These are phyloP conservation scores for Tethya wilhelma DNA, from an alignment of 37 sponge, comb jelly and placozoan genomes.

Conservation along the genomic window DNA sequence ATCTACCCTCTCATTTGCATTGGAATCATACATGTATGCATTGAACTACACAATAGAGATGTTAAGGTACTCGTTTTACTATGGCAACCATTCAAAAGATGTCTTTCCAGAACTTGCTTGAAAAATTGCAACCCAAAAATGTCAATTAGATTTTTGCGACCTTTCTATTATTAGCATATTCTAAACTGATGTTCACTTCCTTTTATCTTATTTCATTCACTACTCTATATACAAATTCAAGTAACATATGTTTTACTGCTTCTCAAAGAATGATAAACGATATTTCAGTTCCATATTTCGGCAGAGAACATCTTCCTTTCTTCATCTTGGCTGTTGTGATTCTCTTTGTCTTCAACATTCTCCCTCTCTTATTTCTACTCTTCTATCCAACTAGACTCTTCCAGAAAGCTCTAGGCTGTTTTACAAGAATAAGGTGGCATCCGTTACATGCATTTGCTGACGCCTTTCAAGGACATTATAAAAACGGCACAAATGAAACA, in stretches of 20 bases:
- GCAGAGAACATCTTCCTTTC: not conserved
- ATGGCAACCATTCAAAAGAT: conserved; percentile 33
- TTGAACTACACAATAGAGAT: conserved; percentile 17
- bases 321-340: not conserved
- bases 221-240: too few species aligned
- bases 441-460: not conserved
- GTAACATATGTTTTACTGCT: too few species aligned
- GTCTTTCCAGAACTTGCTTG: too few species aligned
- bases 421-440: not conserved
- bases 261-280: not conserved
- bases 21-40: not conserved
- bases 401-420: not conserved
- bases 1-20: conserved; percentile 49
- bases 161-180: conserved; percentile 9
- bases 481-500: conserved; percentile 35
- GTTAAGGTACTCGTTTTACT: not conserved
- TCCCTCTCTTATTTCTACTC: not conserved
- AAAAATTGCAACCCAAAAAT: too few species aligned
- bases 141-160: too few species aligned
- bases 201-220: not conserved
- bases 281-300: not conserved
- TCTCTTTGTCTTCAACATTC: not conserved
- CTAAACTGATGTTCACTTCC: not conserved
- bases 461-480: conserved; percentile 3
- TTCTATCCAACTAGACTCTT: conserved; percentile 6